phyloP scores from a whole-genome alignment of 2,888 invertebrate genomes.

The Pogonocherus hispidulus region DNA sequence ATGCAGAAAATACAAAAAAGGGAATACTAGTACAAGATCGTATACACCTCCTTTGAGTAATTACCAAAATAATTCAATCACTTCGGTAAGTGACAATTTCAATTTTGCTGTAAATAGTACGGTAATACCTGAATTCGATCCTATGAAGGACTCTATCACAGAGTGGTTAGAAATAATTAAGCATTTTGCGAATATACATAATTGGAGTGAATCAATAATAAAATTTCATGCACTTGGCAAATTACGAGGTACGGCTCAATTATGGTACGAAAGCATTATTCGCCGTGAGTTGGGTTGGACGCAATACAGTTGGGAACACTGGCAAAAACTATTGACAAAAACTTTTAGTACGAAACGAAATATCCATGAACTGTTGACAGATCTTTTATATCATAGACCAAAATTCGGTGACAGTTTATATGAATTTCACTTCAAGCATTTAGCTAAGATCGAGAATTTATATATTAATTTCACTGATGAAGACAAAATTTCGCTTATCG shows the following conservation, averaged over 20 bases:
- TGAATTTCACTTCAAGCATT: conserved; percentile 25
- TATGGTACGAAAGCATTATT: too few species aligned
- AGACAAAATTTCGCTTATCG: conserved; percentile 8
- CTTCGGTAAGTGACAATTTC: background rate
- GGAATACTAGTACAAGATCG: too few species aligned
- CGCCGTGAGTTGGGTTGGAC: too few species aligned
- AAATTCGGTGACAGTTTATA: background rate
- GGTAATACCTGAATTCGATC: background rate
- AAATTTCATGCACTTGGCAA: background rate
- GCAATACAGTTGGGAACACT: too few species aligned
- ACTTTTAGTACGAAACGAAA: too few species aligned
- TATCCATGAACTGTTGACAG: background rate
- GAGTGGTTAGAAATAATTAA: background rate
- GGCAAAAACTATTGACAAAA: too few species aligned
- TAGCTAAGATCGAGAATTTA: conserved; percentile 24
- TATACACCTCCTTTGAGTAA: too few species aligned
- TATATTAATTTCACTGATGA: background rate
- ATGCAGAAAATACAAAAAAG: too few species aligned
- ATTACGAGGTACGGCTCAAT: background rate
- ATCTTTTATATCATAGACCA: conserved; percentile 7
- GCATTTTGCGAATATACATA: background rate
- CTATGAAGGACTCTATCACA: background rate
- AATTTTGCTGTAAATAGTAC: background rate
- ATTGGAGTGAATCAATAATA: background rate
- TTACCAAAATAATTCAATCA: too few species aligned